Base-by-base conservation (phyloP, 2,113 vertebrate species). In the Stictonetta naevosa region DNA sequence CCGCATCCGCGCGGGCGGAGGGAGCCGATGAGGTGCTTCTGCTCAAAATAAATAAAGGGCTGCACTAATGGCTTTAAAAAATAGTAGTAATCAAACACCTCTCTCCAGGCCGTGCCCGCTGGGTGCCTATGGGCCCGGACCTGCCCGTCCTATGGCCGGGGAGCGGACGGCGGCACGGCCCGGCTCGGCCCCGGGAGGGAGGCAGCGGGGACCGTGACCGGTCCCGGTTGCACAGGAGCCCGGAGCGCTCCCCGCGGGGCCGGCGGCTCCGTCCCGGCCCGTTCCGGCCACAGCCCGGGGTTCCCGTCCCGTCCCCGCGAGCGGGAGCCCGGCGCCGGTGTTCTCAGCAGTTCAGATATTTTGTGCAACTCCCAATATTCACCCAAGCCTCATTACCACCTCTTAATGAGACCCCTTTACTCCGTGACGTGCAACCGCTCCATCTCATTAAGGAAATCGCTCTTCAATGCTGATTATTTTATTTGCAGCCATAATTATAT, bases 401-500 rank as follows among this genome's bases (percentile, higher is more conserved):
- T 97, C 97, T 97, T 99, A 99, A 99, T 99, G 99, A 99, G 99
- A 98, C 98, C 99, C 99, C 98, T 99, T 98, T 98, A 98, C 98
- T 99, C 98, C 99, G 99, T 99, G 99, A 99, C 99, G 98, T 98
- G 98, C 98, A 98, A 98, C 98, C 98, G 98, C 99, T 99, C 98
- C 98, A 98, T 99, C 98, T 99, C 98, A 99, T 99, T 99, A 99
- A 99, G 98, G 98, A 99, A 99, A 99, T 99, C 98, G 98, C 99
- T 99, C 99, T 99, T 99, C 99, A 99, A 99, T 99, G 99, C 99
- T 99, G 99, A 99, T 99, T 99, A 99, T 99, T 99, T 99, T 99
- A 99, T 99, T 99, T 99, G 99, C 99, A 98, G 98, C 98, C 98
- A 99, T 99, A 99, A 99, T 99, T 99, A 99, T 99, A 99, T 99